Evolutionary conservation across 2,113 vertebrate genomes (phyloP).

Genomic region (Centropus unirufus): DNA sequence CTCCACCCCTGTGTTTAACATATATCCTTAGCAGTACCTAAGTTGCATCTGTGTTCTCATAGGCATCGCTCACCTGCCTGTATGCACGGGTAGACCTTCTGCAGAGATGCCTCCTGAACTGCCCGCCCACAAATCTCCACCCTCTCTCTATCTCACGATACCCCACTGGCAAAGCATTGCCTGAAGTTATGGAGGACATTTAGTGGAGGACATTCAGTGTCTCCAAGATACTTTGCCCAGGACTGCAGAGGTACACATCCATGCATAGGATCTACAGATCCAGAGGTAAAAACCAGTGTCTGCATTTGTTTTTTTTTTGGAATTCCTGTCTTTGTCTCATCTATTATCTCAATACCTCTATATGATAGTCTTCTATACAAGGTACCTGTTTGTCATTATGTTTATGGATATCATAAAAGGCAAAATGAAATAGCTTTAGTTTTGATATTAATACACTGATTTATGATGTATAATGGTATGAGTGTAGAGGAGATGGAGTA

Average conservation of each 20-base stretch:
- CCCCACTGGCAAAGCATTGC: accelerated
- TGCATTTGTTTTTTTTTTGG: not conserved
- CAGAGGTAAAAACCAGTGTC: not conserved
- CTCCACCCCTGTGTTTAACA: not conserved
- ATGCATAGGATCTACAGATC: not conserved
- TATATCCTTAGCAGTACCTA: not conserved
- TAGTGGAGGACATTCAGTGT: too few species aligned
- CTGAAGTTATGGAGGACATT: accelerated
- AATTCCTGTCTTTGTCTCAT: not conserved
- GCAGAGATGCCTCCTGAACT: not conserved
- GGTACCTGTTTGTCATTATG: not conserved
- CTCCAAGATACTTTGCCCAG: not conserved
- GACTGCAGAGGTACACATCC: accelerated
- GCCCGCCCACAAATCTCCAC: accelerated
- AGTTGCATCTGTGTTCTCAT: not conserved
- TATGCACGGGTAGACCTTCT: not conserved
- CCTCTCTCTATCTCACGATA: accelerated
- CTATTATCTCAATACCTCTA: not conserved
- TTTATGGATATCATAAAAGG: not conserved
- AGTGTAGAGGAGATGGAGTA: not conserved
- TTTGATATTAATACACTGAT: not conserved
- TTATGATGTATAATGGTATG: not conserved
- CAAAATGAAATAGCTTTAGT: not conserved
- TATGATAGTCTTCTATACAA: not conserved
- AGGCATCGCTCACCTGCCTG: not conserved